These are phyloP conservation scores for Adelosebastes latens DNA, from an alignment of 2,797 vertebrate genomes.

Conservation along the genomic window DNA sequence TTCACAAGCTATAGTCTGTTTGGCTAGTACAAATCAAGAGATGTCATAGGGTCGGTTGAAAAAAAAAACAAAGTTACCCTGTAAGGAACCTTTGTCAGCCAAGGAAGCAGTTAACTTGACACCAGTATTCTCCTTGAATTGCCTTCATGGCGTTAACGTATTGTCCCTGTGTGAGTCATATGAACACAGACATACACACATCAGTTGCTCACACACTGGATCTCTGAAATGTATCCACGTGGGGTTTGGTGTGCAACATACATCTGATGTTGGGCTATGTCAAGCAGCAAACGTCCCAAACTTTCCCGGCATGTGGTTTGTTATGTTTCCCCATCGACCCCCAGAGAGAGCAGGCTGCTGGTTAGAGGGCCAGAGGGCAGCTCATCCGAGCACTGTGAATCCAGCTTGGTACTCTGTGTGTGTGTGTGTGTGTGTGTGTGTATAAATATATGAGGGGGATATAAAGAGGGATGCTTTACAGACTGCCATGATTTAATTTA, in stretches of 20 bases:
- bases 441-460: not conserved
- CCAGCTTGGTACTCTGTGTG: not conserved
- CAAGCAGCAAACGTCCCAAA: slow-evolving; percentile 25
- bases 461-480: not conserved
- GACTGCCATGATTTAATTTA: slow-evolving; percentile 18
- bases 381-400: not conserved
- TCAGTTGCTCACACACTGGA: not conserved
- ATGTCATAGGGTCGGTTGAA: no score
- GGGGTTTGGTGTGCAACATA: not conserved
- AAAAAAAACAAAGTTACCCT: no score
- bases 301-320: slow-evolving; percentile 33
- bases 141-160: not conserved
- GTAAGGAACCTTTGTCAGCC: not conserved
- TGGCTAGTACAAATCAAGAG: no score
- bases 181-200: not conserved
- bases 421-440: not conserved
- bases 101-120: not conserved
- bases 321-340: slow-evolving; percentile 21
- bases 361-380: slow-evolving; percentile 1
- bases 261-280: slow-evolving; percentile 34
- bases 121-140: not conserved
- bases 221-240: not conserved
- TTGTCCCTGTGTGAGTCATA: not conserved
- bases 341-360: slow-evolving; percentile 3
- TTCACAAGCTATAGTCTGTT: no score